Percentiles rank a stretch among this genome's conserved stretches.
Conservation (phyloP, 2,113 vertebrate species). For the Sphaerodactylus townsendi region DNA sequence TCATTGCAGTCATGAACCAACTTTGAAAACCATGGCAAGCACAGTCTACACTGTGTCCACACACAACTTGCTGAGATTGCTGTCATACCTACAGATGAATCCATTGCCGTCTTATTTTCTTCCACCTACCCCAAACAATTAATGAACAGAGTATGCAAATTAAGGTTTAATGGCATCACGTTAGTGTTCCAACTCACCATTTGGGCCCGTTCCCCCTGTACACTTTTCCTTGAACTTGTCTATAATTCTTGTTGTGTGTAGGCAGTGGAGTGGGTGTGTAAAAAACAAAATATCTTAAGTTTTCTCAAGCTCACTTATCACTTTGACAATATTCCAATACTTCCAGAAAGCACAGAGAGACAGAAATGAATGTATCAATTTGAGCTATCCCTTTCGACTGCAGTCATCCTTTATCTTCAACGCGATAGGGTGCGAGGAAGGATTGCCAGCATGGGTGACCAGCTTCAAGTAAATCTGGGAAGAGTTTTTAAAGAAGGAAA, state of each 20-base stretch:
- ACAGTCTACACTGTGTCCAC: background rate
- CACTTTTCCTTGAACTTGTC: background rate
- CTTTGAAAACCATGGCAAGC: background rate
- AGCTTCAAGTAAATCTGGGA: no score
- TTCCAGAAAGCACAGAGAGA: constrained; percentile 14
- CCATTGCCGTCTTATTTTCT: background rate
- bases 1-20: background rate
- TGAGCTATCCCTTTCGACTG: background rate
- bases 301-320: constrained; percentile 5
- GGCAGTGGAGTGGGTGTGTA: background rate
- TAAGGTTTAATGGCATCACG: background rate
- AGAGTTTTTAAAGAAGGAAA: no score
- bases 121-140: background rate
- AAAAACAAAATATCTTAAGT: background rate
- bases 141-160: background rate
- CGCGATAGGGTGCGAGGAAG: background rate
- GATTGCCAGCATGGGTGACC: background rate
- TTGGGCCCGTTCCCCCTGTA: background rate
- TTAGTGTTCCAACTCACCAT: background rate
- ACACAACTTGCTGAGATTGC: background rate
- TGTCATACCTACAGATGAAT: background rate
- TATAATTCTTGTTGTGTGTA: background rate
- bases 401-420: background rate
- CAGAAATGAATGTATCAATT: background rate
- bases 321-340: background rate